Conservation (phyloP, 2,113 vertebrate species). For the Mastomys natalensis region DNA sequence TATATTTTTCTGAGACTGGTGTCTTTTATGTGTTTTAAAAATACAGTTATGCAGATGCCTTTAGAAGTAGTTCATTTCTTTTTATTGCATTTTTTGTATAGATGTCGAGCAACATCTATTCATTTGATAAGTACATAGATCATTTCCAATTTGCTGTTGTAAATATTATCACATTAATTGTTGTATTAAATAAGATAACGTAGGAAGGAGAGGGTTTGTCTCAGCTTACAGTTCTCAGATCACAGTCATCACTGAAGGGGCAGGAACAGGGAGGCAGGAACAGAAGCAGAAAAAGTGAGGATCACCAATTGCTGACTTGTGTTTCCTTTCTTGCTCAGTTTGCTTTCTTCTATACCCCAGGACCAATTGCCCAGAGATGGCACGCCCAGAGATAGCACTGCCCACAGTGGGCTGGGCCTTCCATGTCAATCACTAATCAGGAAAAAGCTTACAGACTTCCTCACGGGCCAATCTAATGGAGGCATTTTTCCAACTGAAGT, state of each 20-base stretch:
- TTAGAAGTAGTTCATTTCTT: neutral
- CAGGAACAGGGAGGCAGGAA: neutral
- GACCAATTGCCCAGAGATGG: neutral
- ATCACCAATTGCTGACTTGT: neutral
- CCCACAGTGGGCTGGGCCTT: neutral
- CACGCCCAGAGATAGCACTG: neutral
- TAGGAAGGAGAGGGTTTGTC: neutral
- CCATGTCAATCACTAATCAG: neutral
- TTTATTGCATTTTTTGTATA: neutral
- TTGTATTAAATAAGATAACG: neutral
- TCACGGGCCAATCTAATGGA: too few species aligned
- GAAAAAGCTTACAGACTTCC: neutral
- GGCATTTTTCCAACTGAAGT: neutral
- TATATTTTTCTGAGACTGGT: neutral
- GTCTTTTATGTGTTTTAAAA: conserved; percentile 23
- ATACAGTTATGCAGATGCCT: neutral
- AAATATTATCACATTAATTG: neutral
- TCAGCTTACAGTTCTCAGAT: too few species aligned
- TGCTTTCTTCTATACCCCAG: neutral
- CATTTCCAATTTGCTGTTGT: neutral
- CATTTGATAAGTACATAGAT: neutral
- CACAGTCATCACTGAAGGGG: neutral
- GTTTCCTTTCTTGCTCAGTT: neutral
- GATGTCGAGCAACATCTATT: neutral
- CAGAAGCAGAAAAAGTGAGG: neutral